Evolutionary conservation across 2,888 invertebrate species (phyloP).

Genomic region (Drosophila cognata): DNA sequence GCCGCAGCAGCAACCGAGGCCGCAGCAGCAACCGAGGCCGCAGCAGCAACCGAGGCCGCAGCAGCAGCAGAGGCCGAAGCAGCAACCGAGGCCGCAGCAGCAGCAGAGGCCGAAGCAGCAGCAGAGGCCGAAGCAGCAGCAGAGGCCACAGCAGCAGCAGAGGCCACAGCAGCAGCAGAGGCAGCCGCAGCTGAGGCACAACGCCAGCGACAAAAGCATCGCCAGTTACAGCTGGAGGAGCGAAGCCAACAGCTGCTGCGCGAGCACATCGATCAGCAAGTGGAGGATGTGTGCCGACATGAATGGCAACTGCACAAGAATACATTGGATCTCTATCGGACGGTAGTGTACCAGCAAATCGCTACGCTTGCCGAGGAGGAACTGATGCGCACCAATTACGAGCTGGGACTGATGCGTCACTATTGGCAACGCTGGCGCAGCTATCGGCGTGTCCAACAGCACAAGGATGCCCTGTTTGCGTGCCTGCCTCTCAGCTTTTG

Average conservation of each 20-base stretch:
- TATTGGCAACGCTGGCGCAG: constrained; percentile 86
- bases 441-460: constrained; percentile 82
- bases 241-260: neutral
- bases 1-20: neutral
- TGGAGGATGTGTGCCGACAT: constrained; percentile 14
- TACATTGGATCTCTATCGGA: constrained; percentile 12
- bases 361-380: constrained; percentile 4
- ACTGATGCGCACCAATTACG: constrained; percentile 48
- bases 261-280: constrained; percentile 10
- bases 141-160: constrained; percentile 15
- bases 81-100: constrained; percentile 17
- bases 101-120: constrained; percentile 20
- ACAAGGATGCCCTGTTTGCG: constrained; percentile 86
- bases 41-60: constrained; percentile 20
- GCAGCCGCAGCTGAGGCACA: constrained; percentile 1
- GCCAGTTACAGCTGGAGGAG: neutral
- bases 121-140: constrained; percentile 14
- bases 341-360: constrained; percentile 22
- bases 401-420: constrained; percentile 82
- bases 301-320: constrained; percentile 23
- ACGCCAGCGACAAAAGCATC: neutral
- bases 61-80: constrained; percentile 10
- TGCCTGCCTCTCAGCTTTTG: constrained; percentile 87
- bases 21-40: constrained; percentile 24
- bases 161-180: neutral